These are phyloP conservation scores for Furcifer pardalis DNA, from an alignment of 2,797 vertebrate genomes.

Conservation along the genomic window DNA sequence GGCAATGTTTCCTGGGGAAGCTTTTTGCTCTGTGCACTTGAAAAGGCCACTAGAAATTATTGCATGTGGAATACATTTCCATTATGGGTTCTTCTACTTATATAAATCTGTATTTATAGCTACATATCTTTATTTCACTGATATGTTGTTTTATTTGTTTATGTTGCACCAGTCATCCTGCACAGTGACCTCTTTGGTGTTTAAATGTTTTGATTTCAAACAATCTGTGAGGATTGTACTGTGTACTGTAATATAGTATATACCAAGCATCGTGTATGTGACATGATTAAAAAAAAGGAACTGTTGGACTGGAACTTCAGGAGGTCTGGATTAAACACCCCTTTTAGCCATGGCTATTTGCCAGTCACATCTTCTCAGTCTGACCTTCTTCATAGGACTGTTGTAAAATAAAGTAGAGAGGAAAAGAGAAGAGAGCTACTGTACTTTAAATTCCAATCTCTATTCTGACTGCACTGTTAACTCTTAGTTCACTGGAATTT, in stretches of 20 bases:
- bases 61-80: constrained; percentile 11
- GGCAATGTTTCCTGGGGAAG: neutral
- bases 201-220: neutral
- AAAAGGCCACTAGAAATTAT: constrained; percentile 25
- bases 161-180: neutral
- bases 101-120: neutral
- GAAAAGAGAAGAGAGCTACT: too few species aligned
- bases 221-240: neutral
- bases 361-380: too few species aligned
- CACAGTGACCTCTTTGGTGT: neutral
- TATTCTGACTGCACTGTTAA: too few species aligned
- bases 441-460: too few species aligned
- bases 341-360: too few species aligned
- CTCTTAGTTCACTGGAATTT: too few species aligned
- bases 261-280: too few species aligned
- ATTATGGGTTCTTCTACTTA: neutral
- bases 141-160: neutral
- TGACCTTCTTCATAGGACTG: neutral
- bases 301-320: too few species aligned
- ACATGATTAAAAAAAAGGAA: too few species aligned
- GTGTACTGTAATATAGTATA: neutral
- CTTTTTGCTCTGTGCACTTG: constrained; percentile 1
- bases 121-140: neutral
- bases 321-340: too few species aligned
- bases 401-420: neutral